Evolutionary conservation across 2,888 invertebrate species (phyloP).

Genomic region (Amphipyra tragopoginis): DNA sequence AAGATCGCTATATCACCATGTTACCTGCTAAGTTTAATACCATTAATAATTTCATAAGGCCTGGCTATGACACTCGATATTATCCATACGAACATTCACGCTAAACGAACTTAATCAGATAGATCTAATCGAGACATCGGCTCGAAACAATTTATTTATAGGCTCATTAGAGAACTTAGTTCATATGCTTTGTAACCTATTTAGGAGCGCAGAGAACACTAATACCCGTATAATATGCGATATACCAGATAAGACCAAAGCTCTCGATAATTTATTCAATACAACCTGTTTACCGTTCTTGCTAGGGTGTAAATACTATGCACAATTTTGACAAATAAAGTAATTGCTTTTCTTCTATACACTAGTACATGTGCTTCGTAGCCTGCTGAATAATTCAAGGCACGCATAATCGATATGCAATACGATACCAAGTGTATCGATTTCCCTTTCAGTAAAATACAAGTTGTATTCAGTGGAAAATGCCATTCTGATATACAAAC

Average conservation of each 20-base stretch:
- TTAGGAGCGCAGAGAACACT: conserved; percentile 43
- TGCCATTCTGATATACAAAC: conserved; percentile 40
- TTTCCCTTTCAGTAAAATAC: conserved; percentile 66
- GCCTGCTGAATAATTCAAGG: conserved; percentile 72
- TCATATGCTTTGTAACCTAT: conserved; percentile 44
- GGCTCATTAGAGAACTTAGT: conserved; percentile 57
- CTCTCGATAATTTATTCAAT: conserved; percentile 47
- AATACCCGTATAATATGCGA: conserved; percentile 46
- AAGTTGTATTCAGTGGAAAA: conserved; percentile 46
- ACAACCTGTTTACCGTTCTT: conserved; percentile 28
- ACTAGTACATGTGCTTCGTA: conserved; percentile 48
- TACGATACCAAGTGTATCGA: conserved; percentile 68
- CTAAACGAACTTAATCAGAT: conserved; percentile 44
- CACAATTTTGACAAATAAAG: conserved; percentile 53
- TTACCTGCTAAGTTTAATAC: conserved; percentile 15
- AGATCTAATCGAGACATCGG: conserved; percentile 52
- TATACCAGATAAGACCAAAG: conserved; percentile 48
- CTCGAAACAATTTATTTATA: conserved; percentile 60
- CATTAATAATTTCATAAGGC: conserved; percentile 47
- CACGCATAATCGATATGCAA: conserved; percentile 73
- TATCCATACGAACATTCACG: conserved; percentile 36
- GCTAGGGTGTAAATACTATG: conserved; percentile 18
- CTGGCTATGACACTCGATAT: conserved; percentile 36
- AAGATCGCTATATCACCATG: conserved; percentile 21
- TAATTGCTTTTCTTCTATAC: conserved; percentile 54